Conservation (phyloP, 2,113 vertebrate genomes). For the Phylloscopus whistleri region DNA sequence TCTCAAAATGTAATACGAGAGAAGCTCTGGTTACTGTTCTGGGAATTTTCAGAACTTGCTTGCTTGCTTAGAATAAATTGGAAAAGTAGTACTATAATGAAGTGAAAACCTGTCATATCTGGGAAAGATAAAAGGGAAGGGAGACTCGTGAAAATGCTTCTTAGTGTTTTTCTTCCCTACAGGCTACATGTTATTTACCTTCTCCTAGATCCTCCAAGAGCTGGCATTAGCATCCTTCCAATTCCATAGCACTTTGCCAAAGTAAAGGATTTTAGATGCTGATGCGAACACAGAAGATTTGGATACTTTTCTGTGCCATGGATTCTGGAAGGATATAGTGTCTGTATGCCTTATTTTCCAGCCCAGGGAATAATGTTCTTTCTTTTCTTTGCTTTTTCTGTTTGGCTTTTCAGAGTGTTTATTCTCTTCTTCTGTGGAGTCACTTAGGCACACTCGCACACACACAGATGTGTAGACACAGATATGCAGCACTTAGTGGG, state of each 20-base stretch:
- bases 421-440: not conserved
- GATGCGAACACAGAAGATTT: not conserved
- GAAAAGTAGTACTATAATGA: not conserved
- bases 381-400: not conserved
- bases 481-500: not conserved
- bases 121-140: not conserved
- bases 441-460: not conserved
- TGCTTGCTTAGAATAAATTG: not conserved
- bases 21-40: not conserved
- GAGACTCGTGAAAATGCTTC: not conserved
- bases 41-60: not conserved
- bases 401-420: not conserved
- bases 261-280: not conserved
- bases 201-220: not conserved
- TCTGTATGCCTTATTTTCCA: not conserved
- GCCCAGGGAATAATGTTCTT: not conserved
- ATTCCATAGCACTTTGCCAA: not conserved
- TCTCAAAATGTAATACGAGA: not conserved
- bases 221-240: not conserved
- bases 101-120: not conserved
- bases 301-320: not conserved
- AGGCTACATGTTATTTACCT: not conserved
- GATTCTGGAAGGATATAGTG: not conserved
- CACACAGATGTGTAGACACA: not conserved
- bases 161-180: not conserved